Evolutionary conservation across 2,888 invertebrate species (phyloP).

Genomic region (Loripinus fragilis): DNA sequence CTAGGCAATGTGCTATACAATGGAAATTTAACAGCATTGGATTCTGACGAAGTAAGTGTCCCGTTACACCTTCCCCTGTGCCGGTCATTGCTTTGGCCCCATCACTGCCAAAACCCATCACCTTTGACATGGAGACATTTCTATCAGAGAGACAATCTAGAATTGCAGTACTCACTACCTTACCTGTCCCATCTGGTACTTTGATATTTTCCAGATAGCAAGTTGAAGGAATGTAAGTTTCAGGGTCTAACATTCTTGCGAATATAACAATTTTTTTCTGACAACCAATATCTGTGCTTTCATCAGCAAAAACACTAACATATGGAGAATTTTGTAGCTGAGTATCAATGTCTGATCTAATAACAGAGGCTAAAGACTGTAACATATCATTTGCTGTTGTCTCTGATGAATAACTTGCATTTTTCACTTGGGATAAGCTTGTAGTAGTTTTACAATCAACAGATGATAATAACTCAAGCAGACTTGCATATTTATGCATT

Average conservation of each 20-base stretch:
- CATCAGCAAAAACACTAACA: too few species aligned
- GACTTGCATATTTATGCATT: too few species aligned
- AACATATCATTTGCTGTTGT: too few species aligned
- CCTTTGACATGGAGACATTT: conserved; percentile 7
- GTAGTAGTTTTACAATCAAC: too few species aligned
- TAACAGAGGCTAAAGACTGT: too few species aligned
- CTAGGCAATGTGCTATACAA: conserved; percentile 26
- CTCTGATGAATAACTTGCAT: too few species aligned
- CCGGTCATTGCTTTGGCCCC: conserved; percentile 32
- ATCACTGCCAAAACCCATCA: conserved; percentile 26
- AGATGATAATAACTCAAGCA: too few species aligned
- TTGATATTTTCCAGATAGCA: conserved; percentile 21
- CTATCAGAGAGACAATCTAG: neutral
- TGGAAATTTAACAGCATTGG: conserved; percentile 29
- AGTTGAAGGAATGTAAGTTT: conserved; percentile 15
- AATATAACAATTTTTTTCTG: conserved; percentile 34
- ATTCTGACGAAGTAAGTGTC: conserved; percentile 21
- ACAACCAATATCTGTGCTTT: conserved; percentile 26
- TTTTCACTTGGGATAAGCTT: too few species aligned
- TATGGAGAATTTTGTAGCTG: too few species aligned
- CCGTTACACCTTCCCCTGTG: conserved; percentile 27
- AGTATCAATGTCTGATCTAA: too few species aligned
- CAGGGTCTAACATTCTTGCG: conserved; percentile 22
- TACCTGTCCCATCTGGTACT: conserved; percentile 30
- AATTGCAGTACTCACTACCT: conserved; percentile 26